phyloP scores from a whole-genome alignment of 53 echinoderm and acorn worm species.

The Echinometra lucunter region DNA sequence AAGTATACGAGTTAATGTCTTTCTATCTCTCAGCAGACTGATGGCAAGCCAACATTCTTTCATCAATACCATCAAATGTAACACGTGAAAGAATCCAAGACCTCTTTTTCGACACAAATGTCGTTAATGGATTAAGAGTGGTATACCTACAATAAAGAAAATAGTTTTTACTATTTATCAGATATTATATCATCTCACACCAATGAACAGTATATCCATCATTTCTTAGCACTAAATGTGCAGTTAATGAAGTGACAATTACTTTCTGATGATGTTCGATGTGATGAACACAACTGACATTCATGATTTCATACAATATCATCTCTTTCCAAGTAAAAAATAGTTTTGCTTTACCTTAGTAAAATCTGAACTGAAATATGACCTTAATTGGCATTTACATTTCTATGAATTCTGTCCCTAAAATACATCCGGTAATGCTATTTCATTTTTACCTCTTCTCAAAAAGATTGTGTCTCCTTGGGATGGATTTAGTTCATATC shows the following conservation, averaged over 20 bases:
- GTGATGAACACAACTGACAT: background rate
- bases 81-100: background rate
- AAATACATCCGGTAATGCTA: background rate
- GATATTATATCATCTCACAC: background rate
- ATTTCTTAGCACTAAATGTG: background rate
- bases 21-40: no score
- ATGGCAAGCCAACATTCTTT: background rate
- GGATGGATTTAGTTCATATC: background rate
- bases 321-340: background rate
- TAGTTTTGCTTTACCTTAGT: background rate
- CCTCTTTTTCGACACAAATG: background rate
- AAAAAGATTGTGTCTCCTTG: background rate
- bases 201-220: background rate
- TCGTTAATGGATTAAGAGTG: background rate
- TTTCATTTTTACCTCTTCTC: background rate
- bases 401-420: background rate
- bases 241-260: background rate
- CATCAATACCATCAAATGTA: constrained; percentile 33
- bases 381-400: background rate
- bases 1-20: no score
- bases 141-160: background rate
- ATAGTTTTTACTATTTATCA: background rate
- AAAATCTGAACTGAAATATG: background rate
- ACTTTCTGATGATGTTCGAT: background rate
- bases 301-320: background rate